phyloP scores from a whole-genome alignment of 2,797 vertebrate genomes.

The Limosa lapponica region DNA sequence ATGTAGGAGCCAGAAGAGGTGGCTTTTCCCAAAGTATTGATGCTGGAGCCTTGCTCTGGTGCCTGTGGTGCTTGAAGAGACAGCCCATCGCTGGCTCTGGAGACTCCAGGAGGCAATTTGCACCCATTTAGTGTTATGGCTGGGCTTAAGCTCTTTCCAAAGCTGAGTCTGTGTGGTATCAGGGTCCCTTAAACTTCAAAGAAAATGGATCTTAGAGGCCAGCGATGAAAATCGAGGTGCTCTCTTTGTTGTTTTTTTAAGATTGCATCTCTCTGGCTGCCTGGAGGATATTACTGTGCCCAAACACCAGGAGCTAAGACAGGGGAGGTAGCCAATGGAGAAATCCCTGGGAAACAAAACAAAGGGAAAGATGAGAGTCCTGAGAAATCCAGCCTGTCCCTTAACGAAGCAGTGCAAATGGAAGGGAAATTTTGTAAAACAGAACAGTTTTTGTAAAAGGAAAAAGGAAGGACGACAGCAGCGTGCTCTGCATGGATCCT shows the following conservation, averaged over 20 bases:
- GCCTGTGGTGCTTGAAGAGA: fast-evolving
- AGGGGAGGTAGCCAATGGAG: neutral
- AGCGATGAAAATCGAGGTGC: neutral
- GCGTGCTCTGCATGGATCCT: neutral
- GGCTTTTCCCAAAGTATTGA: neutral
- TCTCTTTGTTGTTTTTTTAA: neutral
- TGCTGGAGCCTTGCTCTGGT: neutral
- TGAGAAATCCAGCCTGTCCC: conserved; percentile 9
- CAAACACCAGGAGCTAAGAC: neutral
- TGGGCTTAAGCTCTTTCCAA: neutral
- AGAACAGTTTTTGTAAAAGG: neutral
- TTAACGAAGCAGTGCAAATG: neutral
- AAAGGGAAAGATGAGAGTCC: conserved; percentile 43
- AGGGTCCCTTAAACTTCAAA: neutral
- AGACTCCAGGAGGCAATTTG: neutral
- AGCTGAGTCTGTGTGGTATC: neutral
- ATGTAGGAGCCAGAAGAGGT: neutral
- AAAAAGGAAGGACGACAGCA: neutral
- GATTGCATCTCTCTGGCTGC: neutral
- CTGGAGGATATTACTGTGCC: neutral
- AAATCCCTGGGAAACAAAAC: conserved; percentile 52
- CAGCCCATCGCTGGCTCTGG: fast-evolving
- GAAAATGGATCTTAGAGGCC: neutral
- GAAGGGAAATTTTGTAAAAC: neutral
- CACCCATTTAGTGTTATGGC: fast-evolving